Conservation (phyloP, 2,888 invertebrate species). For the Salpingus planirostris region DNA sequence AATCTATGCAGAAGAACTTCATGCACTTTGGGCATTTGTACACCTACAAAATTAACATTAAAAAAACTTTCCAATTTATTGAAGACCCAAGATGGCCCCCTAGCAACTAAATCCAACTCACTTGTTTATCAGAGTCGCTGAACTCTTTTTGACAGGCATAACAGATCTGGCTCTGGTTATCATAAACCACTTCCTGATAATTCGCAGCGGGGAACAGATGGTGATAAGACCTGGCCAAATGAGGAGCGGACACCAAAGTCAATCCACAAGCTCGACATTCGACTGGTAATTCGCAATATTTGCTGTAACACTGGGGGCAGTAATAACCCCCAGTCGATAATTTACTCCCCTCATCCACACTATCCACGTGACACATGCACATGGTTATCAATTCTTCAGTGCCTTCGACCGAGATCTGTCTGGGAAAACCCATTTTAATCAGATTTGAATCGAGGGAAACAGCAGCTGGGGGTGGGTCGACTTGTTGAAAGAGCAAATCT, state of each 20-base stretch:
- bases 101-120: slow-evolving; percentile 34
- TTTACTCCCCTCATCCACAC: slow-evolving; percentile 56
- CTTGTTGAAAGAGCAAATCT: slow-evolving; percentile 55
- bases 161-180: slow-evolving; percentile 53
- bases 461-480: slow-evolving; percentile 66
- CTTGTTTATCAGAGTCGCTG: slow-evolving; percentile 62
- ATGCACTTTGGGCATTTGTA: slow-evolving; percentile 74
- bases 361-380: slow-evolving; percentile 90
- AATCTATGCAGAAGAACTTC: slow-evolving; percentile 84
- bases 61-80: too few species aligned
- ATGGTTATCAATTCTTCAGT: slow-evolving; percentile 63
- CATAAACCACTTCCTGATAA: slow-evolving; percentile 63
- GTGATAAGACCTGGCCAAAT: slow-evolving; percentile 94
- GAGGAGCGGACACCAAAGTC: slow-evolving; percentile 94
- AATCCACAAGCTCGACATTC: slow-evolving; percentile 94
- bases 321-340: slow-evolving; percentile 71
- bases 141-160: slow-evolving; percentile 69
- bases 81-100: not conserved
- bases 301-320: slow-evolving; percentile 93
- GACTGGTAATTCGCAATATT: slow-evolving; percentile 96
- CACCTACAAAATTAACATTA: slow-evolving; percentile 55
- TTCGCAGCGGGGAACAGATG: slow-evolving; percentile 90
- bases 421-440: slow-evolving; percentile 96
- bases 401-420: slow-evolving; percentile 54
- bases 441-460: slow-evolving; percentile 64